Evolutionary conservation across 2,113 vertebrate genomes (phyloP), one percentile per base, ranked within the genome.

Genomic region (Nothobranchius kuhntae): DNA sequence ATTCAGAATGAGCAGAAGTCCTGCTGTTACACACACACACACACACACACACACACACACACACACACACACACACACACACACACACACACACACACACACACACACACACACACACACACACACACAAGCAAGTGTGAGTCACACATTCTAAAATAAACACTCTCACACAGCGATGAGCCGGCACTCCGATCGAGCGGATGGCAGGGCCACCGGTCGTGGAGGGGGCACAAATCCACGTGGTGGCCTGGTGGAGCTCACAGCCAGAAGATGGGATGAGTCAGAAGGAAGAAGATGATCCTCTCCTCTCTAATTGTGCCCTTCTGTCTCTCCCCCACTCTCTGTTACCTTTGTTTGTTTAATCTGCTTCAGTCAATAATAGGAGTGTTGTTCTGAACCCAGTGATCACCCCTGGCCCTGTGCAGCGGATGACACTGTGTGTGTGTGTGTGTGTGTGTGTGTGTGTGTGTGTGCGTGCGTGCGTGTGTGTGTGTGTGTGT

Each of bases 111-210:
- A 21, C 21, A 21, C 21, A 21, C 21, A 21, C 21, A 21, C 21
- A 21, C 21, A 21, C 21, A 21, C 21, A 21, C 21, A 1, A 21
- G 90, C 89, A 91, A 89, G 82, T 81, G 86, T 91, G 90, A 91
- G 82, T 91, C 90, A 91, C 86, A 80, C 84, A 50, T 80, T 89
- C 82, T 69, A 89, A 89, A 89, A 91, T 91, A 90, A 90, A 91
- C 86, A 87, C 75, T 51, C 77, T 77, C 80, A 40, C 80, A 47
- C 79, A 73, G 70, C 35, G 67, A 80, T 72, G 71, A 85, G 81
- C 77, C 75, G 61, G 73, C 78, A 61, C 76, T 68, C 75, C 64
- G 71, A 71, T 44, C 50, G 51, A 73, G 77, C 17, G 79, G 80
- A 73, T 78, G 78, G 81, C 74, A 67, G 77, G 66, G 78, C 72